These are phyloP conservation scores for Chelidonichthys spinosus DNA, from an alignment of 2,797 vertebrate species.

Conservation along the genomic window DNA sequence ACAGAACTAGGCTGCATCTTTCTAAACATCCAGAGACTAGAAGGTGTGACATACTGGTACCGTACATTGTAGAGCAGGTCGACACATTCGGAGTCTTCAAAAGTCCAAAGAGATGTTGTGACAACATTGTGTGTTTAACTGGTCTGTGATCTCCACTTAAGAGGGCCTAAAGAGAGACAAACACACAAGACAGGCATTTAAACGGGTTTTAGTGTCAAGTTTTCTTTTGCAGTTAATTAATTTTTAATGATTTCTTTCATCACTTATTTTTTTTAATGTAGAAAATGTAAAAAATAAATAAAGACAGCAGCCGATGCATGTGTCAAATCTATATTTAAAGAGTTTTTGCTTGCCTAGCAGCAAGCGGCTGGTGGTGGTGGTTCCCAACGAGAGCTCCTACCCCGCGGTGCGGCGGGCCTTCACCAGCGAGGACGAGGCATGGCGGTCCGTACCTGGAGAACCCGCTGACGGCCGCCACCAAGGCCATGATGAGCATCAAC, in stretches of 20 bases:
- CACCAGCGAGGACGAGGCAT: constrained; percentile 98
- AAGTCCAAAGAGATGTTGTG: constrained; percentile 66
- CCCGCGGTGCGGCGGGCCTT: constrained; percentile 89
- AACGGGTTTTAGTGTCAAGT: not conserved
- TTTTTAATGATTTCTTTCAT: not conserved
- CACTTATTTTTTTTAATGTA: not conserved
- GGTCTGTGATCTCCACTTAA: constrained; percentile 72
- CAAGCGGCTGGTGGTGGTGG: constrained; percentile 96
- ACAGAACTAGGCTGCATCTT: not conserved
- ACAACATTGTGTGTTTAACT: constrained; percentile 72
- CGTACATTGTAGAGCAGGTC: constrained; percentile 20
- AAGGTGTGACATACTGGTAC: constrained; percentile 18
- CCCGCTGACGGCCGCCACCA: constrained; percentile 96
- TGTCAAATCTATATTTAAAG: not conserved
- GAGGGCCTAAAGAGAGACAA: constrained; percentile 57
- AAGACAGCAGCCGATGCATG: not conserved
- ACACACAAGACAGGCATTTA: constrained; percentile 20
- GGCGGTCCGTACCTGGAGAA: constrained; percentile 98
- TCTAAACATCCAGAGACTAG: not conserved
- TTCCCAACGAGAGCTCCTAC: constrained; percentile 92
- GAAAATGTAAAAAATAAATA: not conserved
- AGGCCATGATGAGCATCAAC: constrained; percentile 99
- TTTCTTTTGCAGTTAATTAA: not conserved
- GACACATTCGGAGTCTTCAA: constrained; percentile 42
- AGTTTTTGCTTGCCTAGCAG: constrained; percentile 78